These are phyloP conservation scores for Telmatherina bonti DNA, from an alignment of 2,797 vertebrate genomes.

Conservation along the genomic window DNA sequence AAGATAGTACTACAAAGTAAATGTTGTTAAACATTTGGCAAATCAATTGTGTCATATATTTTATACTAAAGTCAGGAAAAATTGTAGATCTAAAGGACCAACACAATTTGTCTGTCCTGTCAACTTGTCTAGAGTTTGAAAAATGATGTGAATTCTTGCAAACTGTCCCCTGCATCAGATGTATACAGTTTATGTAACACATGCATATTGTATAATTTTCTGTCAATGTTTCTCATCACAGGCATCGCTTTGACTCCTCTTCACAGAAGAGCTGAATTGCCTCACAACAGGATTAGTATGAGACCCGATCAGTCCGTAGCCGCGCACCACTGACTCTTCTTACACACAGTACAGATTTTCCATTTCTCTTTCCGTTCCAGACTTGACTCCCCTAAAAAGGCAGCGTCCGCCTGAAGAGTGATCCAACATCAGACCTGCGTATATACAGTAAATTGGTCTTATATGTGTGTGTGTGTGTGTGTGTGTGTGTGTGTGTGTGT, in stretches of 20 bases:
- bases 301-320: slow-evolving; percentile 7
- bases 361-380: slow-evolving; percentile 34
- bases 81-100: neutral
- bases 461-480: slow-evolving; percentile 49
- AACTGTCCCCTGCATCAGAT: neutral
- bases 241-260: slow-evolving; percentile 64
- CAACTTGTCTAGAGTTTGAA: slow-evolving; percentile 4
- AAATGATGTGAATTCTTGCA: neutral
- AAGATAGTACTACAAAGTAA: no score
- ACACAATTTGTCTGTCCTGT: neutral
- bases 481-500: slow-evolving; percentile 48
- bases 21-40: no score
- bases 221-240: slow-evolving; percentile 26
- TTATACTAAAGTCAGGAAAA: neutral
- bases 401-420: slow-evolving; percentile 44
- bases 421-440: slow-evolving; percentile 19
- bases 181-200: neutral
- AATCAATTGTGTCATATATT: no score
- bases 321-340: neutral
- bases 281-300: slow-evolving; percentile 45
- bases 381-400: slow-evolving; percentile 60
- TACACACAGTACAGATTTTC: neutral
- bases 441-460: slow-evolving; percentile 37
- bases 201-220: neutral
- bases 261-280: slow-evolving; percentile 27